phyloP scores from a whole-genome alignment of 1,140 invertebrate species.

The Apis laboriosa region DNA sequence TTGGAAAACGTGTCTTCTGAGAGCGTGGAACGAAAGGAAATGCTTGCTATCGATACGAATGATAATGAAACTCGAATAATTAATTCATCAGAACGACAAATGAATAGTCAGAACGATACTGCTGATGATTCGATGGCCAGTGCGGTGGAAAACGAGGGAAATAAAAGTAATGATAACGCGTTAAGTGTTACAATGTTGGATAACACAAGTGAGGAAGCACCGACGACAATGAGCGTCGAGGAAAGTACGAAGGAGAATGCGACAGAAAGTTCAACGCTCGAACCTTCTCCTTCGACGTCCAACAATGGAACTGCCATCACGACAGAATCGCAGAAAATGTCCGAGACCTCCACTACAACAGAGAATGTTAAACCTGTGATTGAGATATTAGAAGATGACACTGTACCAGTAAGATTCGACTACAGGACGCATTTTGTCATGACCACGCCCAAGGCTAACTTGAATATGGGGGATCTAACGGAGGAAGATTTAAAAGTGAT shows the following conservation, averaged over 20 bases:
- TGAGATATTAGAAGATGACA: conserved; percentile 73
- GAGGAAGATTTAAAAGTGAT: conserved; percentile 75
- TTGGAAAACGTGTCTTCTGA: not conserved
- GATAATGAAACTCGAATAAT: not conserved
- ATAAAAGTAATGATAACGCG: not conserved
- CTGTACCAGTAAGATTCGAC: conserved; percentile 65
- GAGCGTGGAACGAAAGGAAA: not conserved
- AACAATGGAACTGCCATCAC: conserved; percentile 7
- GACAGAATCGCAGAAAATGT: not conserved
- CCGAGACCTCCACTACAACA: conserved; percentile 34
- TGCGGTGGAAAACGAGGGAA: not conserved
- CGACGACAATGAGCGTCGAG: not conserved
- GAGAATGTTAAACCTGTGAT: conserved; percentile 76
- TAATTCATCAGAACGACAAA: not conserved
- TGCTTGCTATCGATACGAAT: not conserved
- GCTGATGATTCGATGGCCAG: not conserved
- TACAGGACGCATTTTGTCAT: conserved; percentile 65
- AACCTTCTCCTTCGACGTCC: conserved; percentile 33
- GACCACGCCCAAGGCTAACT: conserved; percentile 46
- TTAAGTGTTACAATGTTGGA: conserved; percentile 10
- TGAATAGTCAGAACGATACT: not conserved
- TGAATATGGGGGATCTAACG: conserved; percentile 53
- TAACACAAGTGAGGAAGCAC: not conserved
- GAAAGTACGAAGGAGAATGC: conserved; percentile 2
- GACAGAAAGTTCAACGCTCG: conserved; percentile 48